A percentile compares a stretch with the other conserved stretches of the same genome.
Conservation (phyloP, 2,888 invertebrate genomes). For the Patella pellucida region DNA sequence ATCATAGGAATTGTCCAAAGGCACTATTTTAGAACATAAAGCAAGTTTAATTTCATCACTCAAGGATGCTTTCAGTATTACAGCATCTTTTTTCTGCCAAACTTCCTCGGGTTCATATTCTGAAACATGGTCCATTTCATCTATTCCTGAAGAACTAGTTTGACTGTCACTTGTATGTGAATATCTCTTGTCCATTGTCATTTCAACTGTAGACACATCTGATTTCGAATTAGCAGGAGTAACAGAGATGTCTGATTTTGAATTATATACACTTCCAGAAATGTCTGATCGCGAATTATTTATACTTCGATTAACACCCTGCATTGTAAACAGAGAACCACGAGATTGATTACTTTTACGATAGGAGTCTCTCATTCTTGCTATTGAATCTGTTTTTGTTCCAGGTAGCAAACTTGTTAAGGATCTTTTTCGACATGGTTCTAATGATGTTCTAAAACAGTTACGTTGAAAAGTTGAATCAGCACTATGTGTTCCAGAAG, state of each 20-base stretch:
- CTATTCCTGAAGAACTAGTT: not conserved
- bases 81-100: constrained; percentile 1
- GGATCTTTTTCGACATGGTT: constrained; percentile 31
- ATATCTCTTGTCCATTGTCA: not conserved
- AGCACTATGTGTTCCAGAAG: constrained; percentile 5
- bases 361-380: constrained; percentile 34
- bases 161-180: constrained; percentile 3
- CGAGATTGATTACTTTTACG: not conserved
- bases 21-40: constrained; percentile 22
- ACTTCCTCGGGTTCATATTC: not conserved
- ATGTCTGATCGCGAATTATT: not conserved
- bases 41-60: constrained; percentile 34
- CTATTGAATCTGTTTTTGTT: constrained; percentile 32
- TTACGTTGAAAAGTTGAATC: constrained; percentile 25
- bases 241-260: not conserved
- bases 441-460: constrained; percentile 25
- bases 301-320: not conserved
- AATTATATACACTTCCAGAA: not conserved
- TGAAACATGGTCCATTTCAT: not conserved
- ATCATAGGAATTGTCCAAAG: not conserved
- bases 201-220: not conserved
- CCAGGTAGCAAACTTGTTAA: constrained; percentile 38
- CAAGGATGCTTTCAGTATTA: constrained; percentile 9
- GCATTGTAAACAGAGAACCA: not conserved
- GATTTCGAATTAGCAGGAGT: not conserved